Evolutionary conservation across 2,888 invertebrate genomes (phyloP).

Genomic region (Chromoteleia sp.): DNA sequence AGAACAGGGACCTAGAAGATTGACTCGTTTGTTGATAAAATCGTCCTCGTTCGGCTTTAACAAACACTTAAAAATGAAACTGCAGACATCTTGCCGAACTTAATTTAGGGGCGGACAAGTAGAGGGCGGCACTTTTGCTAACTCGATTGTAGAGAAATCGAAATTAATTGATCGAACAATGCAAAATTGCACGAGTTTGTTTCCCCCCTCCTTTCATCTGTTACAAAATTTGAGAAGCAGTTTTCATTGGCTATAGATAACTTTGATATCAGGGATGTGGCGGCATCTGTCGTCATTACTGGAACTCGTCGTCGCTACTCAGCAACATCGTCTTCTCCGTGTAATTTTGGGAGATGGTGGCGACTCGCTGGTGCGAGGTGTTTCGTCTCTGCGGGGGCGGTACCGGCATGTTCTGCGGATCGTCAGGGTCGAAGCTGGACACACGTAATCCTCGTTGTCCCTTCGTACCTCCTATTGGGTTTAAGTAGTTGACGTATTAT

Average conservation of each 20-base stretch:
- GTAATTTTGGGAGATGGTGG: conserved; percentile 93
- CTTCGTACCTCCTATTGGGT: conserved; percentile 86
- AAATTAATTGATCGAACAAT: conserved; percentile 43
- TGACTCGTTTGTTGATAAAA: conserved; percentile 35
- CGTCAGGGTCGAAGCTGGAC: conserved; percentile 89
- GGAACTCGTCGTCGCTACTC: conserved; percentile 98
- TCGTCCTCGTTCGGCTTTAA: neutral
- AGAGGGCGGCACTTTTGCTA: neutral
- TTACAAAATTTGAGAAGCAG: conserved; percentile 20
- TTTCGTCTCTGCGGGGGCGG: conserved; percentile 83
- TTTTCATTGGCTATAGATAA: conserved; percentile 25
- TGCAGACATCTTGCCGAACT: conserved; percentile 20
- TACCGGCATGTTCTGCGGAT: conserved; percentile 86
- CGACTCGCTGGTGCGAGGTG: conserved; percentile 89
- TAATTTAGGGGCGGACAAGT: conserved; percentile 25
- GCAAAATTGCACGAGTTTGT: conserved; percentile 21
- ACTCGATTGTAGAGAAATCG: conserved; percentile 1
- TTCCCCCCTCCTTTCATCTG: neutral
- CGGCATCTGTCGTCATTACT: conserved; percentile 84
- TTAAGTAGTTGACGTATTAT: conserved; percentile 73
- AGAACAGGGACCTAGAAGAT: too few relatives aligned
- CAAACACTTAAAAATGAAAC: conserved; percentile 6
- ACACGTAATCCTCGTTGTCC: conserved; percentile 88
- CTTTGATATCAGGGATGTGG: conserved; percentile 19
- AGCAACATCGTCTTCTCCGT: conserved; percentile 98